Conservation (phyloP, 2,888 invertebrate genomes). For the Hydraecia micacea region DNA sequence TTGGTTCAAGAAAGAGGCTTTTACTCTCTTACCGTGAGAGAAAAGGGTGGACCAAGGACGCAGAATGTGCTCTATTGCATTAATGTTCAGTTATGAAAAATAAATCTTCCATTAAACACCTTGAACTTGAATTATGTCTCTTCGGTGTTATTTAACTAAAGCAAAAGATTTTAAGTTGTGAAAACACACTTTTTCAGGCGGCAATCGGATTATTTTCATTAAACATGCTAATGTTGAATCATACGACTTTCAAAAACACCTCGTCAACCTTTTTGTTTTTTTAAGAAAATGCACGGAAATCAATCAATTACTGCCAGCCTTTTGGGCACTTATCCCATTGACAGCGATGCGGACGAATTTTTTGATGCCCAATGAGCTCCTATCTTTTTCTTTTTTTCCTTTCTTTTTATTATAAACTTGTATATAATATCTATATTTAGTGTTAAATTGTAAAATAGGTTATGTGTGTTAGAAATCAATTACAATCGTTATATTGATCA, state of each 20-base stretch:
- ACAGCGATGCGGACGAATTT: too few relatives aligned
- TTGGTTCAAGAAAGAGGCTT: conserved; percentile 77
- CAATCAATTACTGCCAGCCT: not conserved
- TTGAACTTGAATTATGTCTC: not conserved
- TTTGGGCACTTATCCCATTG: too few relatives aligned
- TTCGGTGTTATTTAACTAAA: not conserved
- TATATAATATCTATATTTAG: too few relatives aligned
- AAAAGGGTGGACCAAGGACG: conserved; percentile 84
- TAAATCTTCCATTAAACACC: not conserved
- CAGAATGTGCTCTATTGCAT: conserved; percentile 84
- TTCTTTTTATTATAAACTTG: too few relatives aligned
- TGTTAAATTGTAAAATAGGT: too few relatives aligned
- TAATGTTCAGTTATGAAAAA: conserved; percentile 76
- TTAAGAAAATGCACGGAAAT: not conserved
- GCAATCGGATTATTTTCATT: not conserved
- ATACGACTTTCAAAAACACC: not conserved
- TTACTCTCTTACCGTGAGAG: conserved; percentile 85
- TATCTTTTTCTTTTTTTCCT: too few relatives aligned
- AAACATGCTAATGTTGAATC: not conserved
- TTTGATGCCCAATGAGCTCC: too few relatives aligned
- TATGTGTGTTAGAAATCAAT: too few relatives aligned
- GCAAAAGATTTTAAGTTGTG: not conserved
- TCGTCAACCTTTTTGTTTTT: not conserved
- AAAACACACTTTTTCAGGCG: not conserved
- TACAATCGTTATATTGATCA: too few relatives aligned